Evolutionary conservation across 2,888 invertebrate species (phyloP).

Genomic region (Hemicrepidius hirtus): DNA sequence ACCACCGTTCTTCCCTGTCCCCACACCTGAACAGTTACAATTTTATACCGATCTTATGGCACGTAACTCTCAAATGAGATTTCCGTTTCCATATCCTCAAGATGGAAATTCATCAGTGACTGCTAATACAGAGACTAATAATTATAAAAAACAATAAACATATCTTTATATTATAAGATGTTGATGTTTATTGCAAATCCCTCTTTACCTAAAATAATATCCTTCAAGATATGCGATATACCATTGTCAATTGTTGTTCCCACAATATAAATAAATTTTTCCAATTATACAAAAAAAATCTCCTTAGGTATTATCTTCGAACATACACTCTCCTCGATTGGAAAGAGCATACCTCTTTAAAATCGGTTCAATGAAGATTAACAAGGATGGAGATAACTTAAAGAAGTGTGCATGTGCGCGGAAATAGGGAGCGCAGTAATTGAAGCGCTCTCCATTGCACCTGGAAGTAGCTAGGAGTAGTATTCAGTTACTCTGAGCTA

Average conservation of each 20-base stretch:
- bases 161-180: constrained; percentile 40
- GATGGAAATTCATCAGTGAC: constrained; percentile 63
- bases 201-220: constrained; percentile 24
- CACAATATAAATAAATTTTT: constrained; percentile 8
- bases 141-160: constrained; percentile 50
- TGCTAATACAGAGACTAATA: constrained; percentile 33
- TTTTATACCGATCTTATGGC: constrained; percentile 75
- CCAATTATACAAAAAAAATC: neutral
- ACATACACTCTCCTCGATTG: too few species aligned
- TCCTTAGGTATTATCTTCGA: too few species aligned
- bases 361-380: too few species aligned
- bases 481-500: too few species aligned
- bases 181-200: constrained; percentile 30
- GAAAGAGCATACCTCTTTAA: too few species aligned
- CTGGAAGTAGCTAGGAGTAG: too few species aligned
- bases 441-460: too few species aligned
- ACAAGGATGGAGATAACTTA: too few species aligned
- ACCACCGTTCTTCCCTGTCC: constrained; percentile 70
- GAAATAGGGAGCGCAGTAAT: too few species aligned
- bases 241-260: constrained; percentile 34
- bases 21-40: constrained; percentile 73
- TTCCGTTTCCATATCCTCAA: constrained; percentile 65
- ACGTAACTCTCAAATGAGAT: constrained; percentile 64
- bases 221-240: constrained; percentile 18
- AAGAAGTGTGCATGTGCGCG: too few species aligned